Conservation (phyloP, 1,140 invertebrate species). For the Caenorhabditis latens region DNA sequence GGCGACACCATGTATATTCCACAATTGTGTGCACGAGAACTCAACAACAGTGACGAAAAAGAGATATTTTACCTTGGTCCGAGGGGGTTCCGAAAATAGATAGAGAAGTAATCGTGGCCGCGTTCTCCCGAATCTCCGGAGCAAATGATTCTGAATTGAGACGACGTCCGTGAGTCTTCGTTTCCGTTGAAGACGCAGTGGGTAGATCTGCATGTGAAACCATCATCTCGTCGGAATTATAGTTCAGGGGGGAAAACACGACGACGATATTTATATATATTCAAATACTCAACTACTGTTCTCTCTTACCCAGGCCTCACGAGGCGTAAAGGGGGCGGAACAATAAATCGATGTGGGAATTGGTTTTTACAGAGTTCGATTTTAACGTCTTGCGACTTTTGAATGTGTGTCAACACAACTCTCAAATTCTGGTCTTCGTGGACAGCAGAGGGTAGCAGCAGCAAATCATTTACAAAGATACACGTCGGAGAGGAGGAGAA, state of each 20-base stretch:
- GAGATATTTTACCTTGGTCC: conserved; percentile 29
- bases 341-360: not conserved
- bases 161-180: conserved; percentile 7
- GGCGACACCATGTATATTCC: conserved; percentile 29
- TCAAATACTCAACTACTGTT: conserved; percentile 49
- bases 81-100: conserved; percentile 50
- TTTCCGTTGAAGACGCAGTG: conserved; percentile 31
- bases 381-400: conserved; percentile 54
- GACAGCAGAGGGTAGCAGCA: not conserved
- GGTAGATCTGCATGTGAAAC: conserved; percentile 40
- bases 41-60: not conserved
- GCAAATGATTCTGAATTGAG: conserved; percentile 31
- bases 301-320: not conserved
- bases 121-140: conserved; percentile 23
- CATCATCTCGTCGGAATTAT: conserved; percentile 28
- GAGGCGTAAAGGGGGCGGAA: conserved; percentile 15
- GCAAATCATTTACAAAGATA: conserved; percentile 42
- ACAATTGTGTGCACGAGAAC: no score
- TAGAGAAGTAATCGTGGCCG: conserved; percentile 42
- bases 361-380: conserved; percentile 52
- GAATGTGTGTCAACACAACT: conserved; percentile 32
- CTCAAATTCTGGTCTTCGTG: conserved; percentile 17
- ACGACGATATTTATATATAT: not conserved
- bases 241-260: not conserved
- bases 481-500: conserved; percentile 2